phyloP scores from a whole-genome alignment of 2,888 invertebrate genomes.

The Rhagonycha lutea region DNA sequence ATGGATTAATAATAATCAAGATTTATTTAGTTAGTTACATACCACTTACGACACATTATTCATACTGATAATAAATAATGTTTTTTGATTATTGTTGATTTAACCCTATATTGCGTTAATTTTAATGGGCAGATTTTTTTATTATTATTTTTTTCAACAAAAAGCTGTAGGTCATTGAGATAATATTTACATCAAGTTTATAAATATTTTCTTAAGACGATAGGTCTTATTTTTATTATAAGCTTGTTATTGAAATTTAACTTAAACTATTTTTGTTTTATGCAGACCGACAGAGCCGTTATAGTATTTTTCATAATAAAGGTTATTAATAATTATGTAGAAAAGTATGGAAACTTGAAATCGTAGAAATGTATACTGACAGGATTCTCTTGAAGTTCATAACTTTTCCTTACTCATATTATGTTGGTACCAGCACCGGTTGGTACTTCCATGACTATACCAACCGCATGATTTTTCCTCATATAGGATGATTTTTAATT shows the following conservation, averaged over 20 bases:
- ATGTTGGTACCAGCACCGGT: too few relatives aligned
- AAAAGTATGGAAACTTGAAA: too few relatives aligned
- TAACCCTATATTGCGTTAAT: constrained; percentile 12
- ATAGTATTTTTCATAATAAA: background rate
- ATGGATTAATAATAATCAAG: background rate
- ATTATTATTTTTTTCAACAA: background rate
- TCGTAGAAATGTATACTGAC: too few relatives aligned
- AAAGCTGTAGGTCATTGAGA: constrained; percentile 9
- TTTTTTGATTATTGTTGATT: constrained; percentile 10
- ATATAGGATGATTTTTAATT: too few relatives aligned
- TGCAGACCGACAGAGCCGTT: background rate
- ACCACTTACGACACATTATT: background rate
- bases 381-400: too few relatives aligned
- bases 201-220: background rate
- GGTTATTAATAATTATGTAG: background rate
- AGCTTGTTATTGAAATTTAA: background rate
- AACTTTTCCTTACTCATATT: too few relatives aligned
- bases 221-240: background rate
- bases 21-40: background rate
- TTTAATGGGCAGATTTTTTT: constrained; percentile 4
- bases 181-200: background rate
- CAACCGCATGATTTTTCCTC: too few relatives aligned
- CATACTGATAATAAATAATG: background rate
- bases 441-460: too few relatives aligned
- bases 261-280: background rate